Evolutionary conservation across 2,888 invertebrate species (phyloP).

Genomic region (Lysandra coridon): DNA sequence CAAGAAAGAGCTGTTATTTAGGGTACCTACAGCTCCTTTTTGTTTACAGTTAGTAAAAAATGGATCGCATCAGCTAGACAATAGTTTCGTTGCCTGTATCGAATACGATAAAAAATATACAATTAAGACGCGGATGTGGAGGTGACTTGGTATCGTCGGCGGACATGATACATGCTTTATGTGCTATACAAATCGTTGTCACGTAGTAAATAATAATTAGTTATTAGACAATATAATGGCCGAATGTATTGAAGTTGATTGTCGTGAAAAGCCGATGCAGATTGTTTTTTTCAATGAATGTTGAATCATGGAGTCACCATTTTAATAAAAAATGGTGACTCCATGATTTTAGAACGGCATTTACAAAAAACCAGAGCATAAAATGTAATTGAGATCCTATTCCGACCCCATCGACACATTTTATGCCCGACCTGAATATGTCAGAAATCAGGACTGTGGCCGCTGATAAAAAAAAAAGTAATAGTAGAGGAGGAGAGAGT

Average conservation of each 20-base stretch:
- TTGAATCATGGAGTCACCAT: no score
- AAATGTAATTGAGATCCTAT: background rate
- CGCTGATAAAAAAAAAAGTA: background rate
- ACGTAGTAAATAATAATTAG: background rate
- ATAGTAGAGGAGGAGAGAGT: no score
- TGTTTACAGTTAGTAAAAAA: background rate
- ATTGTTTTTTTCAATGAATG: background rate
- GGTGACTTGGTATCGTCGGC: background rate
- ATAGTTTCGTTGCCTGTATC: background rate
- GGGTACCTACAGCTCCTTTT: no score
- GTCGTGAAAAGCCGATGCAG: background rate
- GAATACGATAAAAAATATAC: background rate
- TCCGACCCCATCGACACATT: background rate
- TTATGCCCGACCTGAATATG: background rate
- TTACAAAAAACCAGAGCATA: background rate
- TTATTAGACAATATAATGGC: background rate
- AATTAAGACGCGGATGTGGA: slow-evolving; percentile 3
- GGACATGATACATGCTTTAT: slow-evolving; percentile 18
- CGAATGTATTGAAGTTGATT: background rate
- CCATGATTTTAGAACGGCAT: background rate
- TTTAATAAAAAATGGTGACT: background rate
- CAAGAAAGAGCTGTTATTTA: background rate
- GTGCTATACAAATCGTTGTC: slow-evolving; percentile 4
- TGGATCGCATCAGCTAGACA: background rate
- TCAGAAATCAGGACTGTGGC: background rate